Evolutionary conservation across 2,888 invertebrate genomes (phyloP), one percentile per base, ranked within the genome.

Genomic region (Habrosyne pyritoides): DNA sequence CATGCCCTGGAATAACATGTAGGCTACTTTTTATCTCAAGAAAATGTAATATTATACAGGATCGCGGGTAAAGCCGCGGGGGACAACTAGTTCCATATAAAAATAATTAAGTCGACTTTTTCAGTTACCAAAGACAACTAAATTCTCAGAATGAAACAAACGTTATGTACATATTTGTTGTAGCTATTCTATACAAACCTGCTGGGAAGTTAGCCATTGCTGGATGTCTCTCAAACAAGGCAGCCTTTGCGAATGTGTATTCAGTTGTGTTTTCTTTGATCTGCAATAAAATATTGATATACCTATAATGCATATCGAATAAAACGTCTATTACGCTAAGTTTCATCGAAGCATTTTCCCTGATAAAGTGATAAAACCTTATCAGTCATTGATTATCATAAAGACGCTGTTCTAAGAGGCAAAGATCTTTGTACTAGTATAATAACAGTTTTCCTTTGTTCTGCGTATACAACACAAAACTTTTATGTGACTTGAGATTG

Each of bases 201-300:
- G 84, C 71, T 18, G 96, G 96, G 94, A 95, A 96, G 58, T 91
- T 78, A 42, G 93, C 93, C 94, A 97, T 95, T 54, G 93, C 92
- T 21, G 96, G 96, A 86, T 97, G 97, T 66, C 95, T 93, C 46
- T 93, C 92, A 74, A 95, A 96, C 61, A 96, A 84, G 3, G 95
- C 94, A 12, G 93, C 87, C 77, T 94, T 92, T 10, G 95, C 95
- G 69, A 94, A 93, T 0, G 75, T 80, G 63, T 93, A 93, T 83
- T 96, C 96, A 0, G 85, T 71, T 21, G 93, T 93, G 26, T 81
- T 83, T 55, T 93, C 91, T 66, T 87, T 90, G 53, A 95, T 68
- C 95, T 95, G 81, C 33, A 75, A 73, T 56, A 69, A 56, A 67
- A 61, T 58, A 54, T 49, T 22, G 42, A 30, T n/a, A 6, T 30